Evolutionary conservation across 2,888 invertebrate species (phyloP).

Genomic region (Hyposoter didymator): DNA sequence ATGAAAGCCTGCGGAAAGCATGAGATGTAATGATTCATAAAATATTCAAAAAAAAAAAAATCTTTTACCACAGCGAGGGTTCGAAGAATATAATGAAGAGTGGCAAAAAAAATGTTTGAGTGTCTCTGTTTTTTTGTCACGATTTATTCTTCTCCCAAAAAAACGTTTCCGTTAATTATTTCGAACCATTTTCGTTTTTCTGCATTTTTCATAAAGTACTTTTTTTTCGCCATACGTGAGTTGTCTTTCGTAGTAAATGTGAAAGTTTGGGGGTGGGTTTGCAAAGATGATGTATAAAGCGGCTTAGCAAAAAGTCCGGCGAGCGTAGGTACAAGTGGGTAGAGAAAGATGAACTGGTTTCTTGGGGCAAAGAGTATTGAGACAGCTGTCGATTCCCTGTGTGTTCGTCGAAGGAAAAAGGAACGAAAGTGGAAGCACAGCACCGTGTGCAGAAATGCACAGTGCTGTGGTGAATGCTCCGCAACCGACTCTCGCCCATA

Average conservation of each 20-base stretch:
- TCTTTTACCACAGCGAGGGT: not conserved
- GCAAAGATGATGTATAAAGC: not conserved
- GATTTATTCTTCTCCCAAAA: no score
- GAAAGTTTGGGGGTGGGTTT: not conserved
- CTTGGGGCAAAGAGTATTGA: conserved; percentile 72
- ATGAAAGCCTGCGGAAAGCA: conserved; percentile 51
- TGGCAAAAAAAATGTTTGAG: not conserved
- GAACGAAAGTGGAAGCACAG: conserved; percentile 55
- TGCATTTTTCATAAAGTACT: no score
- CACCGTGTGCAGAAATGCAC: conserved; percentile 75
- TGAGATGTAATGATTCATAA: conserved; percentile 30
- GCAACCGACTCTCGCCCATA: conserved; percentile 77
- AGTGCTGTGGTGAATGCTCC: conserved; percentile 66
- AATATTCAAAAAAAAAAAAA: conserved; percentile 16
- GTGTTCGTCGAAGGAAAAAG: conserved; percentile 47
- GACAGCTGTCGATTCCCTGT: conserved; percentile 80
- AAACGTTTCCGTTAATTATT: not conserved
- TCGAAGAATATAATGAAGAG: not conserved
- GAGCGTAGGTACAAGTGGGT: conserved; percentile 8
- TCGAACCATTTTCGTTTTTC: not conserved
- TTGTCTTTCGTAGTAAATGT: not conserved
- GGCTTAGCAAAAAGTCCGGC: conserved; percentile 1
- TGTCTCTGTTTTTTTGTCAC: not conserved
- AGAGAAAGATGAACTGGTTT: conserved; percentile 69
- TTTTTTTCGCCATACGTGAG: not conserved